phyloP scores from a whole-genome alignment of 2,797 vertebrate genomes.

The Macroramphosus scolopax region DNA sequence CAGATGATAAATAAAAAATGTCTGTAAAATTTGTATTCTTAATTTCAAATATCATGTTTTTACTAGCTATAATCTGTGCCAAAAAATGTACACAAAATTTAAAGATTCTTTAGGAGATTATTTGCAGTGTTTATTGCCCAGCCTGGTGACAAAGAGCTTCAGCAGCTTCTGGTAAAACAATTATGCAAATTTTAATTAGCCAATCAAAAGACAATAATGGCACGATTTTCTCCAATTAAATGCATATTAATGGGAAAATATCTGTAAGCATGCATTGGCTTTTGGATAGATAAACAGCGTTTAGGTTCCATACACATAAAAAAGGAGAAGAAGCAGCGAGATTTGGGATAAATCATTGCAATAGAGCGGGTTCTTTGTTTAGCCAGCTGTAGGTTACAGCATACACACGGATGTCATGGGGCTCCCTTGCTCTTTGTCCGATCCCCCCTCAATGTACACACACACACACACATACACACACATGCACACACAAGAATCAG shows the following conservation, averaged over 20 bases:
- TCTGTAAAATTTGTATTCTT: background rate
- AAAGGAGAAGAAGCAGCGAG: conserved; percentile 39
- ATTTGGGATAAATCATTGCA: conserved; percentile 54
- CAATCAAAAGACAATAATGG: conserved; percentile 70
- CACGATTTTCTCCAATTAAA: conserved; percentile 40
- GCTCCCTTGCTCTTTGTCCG: conserved; percentile 79
- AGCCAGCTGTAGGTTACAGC: conserved; percentile 77
- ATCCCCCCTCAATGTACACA: conserved; percentile 67
- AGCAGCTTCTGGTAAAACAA: conserved; percentile 63
- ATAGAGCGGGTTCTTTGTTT: conserved; percentile 79
- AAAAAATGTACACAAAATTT: conserved; percentile 14
- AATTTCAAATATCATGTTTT: conserved; percentile 11
- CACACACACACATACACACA: conserved; percentile 21
- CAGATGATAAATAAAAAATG: too few relatives aligned
- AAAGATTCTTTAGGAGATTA: conserved; percentile 6
- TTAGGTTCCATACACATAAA: conserved; percentile 40
- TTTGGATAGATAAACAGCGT: conserved; percentile 35
- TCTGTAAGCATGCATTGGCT: conserved; percentile 34
- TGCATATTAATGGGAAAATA: conserved; percentile 39
- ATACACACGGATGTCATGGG: conserved; percentile 75
- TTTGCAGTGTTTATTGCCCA: conserved; percentile 35
- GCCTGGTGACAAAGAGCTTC: conserved; percentile 64
- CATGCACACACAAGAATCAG: conserved; percentile 1
- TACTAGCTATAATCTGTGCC: conserved; percentile 2
- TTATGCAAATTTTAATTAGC: conserved; percentile 77